These are phyloP conservation scores for Helarctos malayanus DNA, from an alignment of 2,797 vertebrate genomes.

Conservation along the genomic window DNA sequence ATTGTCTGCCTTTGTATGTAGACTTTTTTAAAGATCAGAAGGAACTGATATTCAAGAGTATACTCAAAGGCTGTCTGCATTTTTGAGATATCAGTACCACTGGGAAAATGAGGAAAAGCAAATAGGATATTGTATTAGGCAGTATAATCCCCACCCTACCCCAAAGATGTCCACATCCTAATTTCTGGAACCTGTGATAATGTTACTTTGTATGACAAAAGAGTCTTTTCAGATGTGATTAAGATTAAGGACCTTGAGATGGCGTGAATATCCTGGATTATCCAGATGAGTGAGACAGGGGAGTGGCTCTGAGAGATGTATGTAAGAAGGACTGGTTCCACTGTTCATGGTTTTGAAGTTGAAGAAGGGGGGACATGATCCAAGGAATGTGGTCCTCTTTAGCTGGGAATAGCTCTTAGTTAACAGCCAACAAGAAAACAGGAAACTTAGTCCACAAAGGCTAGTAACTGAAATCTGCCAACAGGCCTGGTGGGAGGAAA, in stretches of 20 bases:
- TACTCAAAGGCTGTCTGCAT: neutral
- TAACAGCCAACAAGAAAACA: neutral
- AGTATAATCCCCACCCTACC: neutral
- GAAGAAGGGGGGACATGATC: neutral
- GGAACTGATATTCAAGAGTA: neutral
- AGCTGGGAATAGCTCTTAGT: neutral
- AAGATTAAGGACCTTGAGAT: neutral
- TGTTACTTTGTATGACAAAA: neutral
- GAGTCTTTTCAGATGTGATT: neutral
- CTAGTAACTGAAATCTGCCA: neutral
- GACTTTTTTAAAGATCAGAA: neutral
- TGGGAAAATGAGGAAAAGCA: neutral
- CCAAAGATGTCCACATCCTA: neutral
- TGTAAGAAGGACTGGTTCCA: neutral
- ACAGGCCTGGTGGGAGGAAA: neutral
- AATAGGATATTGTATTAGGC: neutral
- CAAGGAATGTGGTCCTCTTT: neutral
- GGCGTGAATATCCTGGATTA: neutral
- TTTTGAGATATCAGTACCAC: neutral
- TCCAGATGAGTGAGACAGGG: neutral
- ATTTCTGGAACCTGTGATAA: neutral
- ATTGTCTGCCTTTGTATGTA: neutral
- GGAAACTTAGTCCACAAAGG: neutral
- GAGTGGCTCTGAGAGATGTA: neutral
- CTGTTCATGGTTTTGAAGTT: neutral